phyloP scores from a whole-genome alignment of 1,140 invertebrate species.

The Drosophila nannoptera region DNA sequence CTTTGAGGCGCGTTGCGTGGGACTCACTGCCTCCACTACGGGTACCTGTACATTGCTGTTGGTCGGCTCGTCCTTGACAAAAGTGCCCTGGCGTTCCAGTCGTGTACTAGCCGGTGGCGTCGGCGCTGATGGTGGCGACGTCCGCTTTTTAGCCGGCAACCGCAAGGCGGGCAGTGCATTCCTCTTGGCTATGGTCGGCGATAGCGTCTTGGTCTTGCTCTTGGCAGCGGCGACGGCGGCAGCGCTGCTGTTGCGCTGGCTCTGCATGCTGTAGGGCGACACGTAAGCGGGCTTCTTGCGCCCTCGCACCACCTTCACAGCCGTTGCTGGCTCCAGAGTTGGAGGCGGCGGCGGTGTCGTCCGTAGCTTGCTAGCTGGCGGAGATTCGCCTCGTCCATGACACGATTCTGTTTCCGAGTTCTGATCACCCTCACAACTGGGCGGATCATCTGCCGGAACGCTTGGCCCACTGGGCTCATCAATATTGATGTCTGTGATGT shows the following conservation, averaged over 20 bases:
- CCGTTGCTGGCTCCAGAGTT: conserved; percentile 55
- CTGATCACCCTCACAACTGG: conserved; percentile 80
- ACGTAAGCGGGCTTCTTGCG: conserved; percentile 87
- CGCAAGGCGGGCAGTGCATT: conserved; percentile 36
- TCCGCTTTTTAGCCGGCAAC: conserved; percentile 51
- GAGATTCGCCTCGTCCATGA: conserved; percentile 46
- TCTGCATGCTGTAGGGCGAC: conserved; percentile 81
- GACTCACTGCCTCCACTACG: conserved; percentile 79
- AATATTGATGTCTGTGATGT: conserved; percentile 56
- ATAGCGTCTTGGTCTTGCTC: conserved; percentile 52
- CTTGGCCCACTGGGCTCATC: conserved; percentile 34
- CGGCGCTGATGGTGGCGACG: conserved; percentile 15
- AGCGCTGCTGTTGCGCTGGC: conserved; percentile 65
- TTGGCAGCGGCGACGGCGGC: conserved; percentile 49
- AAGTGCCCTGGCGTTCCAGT: conserved; percentile 90
- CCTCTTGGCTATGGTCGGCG: conserved; percentile 63
- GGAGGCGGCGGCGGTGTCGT: conserved; percentile 13
- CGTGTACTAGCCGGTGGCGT: conserved; percentile 65
- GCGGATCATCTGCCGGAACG: conserved; percentile 70
- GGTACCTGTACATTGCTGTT: conserved; percentile 78
- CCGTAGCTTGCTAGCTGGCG: not conserved
- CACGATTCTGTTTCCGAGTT: conserved; percentile 80
- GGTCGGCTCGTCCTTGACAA: conserved; percentile 88
- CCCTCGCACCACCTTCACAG: conserved; percentile 86
- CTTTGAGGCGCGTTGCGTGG: conserved; percentile 78